These are phyloP conservation scores for Laothoe populi DNA, from an alignment of 2,888 invertebrate species.

Conservation along the genomic window DNA sequence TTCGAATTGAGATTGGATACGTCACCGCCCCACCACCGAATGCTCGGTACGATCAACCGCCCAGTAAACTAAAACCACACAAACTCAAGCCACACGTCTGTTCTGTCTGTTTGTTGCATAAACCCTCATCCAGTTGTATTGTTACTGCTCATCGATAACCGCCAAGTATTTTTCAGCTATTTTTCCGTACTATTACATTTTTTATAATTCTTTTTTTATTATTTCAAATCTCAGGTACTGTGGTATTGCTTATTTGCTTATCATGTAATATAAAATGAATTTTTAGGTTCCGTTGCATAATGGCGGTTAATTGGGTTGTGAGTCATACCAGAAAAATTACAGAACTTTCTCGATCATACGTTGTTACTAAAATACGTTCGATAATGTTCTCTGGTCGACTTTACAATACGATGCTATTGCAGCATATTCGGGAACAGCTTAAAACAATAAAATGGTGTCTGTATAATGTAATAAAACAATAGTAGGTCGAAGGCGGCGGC, in stretches of 20 bases:
- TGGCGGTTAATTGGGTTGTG: conserved; percentile 58
- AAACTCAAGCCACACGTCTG: conserved; percentile 46
- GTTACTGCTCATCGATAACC: conserved; percentile 52
- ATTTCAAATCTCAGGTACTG: conserved; percentile 76
- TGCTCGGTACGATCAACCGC: conserved; percentile 42
- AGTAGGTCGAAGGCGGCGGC: conserved; percentile 18
- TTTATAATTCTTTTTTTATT: conserved; percentile 58
- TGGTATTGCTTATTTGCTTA: conserved; percentile 74
- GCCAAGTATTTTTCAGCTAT: conserved; percentile 64
- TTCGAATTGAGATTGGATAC: conserved; percentile 25
- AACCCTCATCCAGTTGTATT: conserved; percentile 39
- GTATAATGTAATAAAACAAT: conserved; percentile 34
- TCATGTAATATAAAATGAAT: conserved; percentile 71
- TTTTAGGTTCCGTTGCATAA: conserved; percentile 52
- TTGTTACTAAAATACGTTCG: conserved; percentile 17
- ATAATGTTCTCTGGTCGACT: conserved; percentile 34
- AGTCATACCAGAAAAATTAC: conserved; percentile 43
- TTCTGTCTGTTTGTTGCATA: conserved; percentile 33
- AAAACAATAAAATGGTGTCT: conserved; percentile 52
- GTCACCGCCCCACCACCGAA: conserved; percentile 33
- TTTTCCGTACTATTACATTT: conserved; percentile 70
- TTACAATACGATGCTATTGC: conserved; percentile 40
- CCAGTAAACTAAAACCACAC: conserved; percentile 35
- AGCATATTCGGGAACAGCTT: conserved; percentile 52
- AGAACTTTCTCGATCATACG: conserved; percentile 32